Conservation (phyloP, 2,113 vertebrate species). For the Mastomys coucha region DNA sequence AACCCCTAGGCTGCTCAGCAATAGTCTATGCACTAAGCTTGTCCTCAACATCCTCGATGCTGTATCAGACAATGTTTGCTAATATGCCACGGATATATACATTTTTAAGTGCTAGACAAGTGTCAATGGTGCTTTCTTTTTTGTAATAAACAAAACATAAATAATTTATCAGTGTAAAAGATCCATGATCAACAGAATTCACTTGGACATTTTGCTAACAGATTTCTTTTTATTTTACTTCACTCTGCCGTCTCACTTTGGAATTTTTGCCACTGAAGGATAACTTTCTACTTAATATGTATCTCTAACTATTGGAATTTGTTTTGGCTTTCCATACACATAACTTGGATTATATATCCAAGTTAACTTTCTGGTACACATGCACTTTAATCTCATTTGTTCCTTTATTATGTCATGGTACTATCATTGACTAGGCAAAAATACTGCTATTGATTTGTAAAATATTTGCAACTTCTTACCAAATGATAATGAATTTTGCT, state of each 20-base stretch:
- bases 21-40: background rate
- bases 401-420: background rate
- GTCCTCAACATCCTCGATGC: background rate
- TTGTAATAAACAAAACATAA: background rate
- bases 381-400: background rate
- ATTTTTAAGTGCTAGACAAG: background rate
- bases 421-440: background rate
- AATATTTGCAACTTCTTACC: background rate
- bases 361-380: background rate
- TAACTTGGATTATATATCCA: background rate
- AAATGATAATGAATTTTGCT: slow-evolving; percentile 20
- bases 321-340: background rate
- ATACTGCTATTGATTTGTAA: background rate
- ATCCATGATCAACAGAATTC: background rate
- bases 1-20: background rate
- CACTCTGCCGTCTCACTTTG: background rate
- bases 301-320: background rate
- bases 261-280: background rate
- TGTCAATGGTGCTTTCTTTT: background rate
- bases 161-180: background rate
- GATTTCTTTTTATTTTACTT: background rate
- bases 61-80: background rate
- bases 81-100: background rate
- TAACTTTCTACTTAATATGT: slow-evolving; percentile 10
- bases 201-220: background rate